These are phyloP conservation scores for Zoanthus solanderi DNA, from an alignment of 92 coral and sea anemone genomes.

Conservation along the genomic window DNA sequence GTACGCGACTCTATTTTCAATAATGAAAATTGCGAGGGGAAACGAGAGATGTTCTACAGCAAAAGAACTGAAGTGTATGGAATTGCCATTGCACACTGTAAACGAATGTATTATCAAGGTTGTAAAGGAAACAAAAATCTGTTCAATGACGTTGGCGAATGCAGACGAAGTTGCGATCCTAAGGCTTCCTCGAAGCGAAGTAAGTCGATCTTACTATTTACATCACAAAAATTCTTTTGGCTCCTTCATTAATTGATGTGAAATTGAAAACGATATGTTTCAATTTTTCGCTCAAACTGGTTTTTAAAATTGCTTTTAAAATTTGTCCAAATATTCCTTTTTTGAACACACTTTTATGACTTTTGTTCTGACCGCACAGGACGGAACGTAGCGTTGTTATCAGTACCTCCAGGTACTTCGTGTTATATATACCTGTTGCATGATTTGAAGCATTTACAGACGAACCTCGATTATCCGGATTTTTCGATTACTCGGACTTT, in stretches of 20 bases:
- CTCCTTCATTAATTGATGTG: neutral
- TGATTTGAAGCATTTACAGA: too few relatives aligned
- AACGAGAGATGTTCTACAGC: conserved; percentile 42
- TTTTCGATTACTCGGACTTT: too few relatives aligned
- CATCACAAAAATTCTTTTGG: neutral
- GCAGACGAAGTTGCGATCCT: conserved; percentile 10
- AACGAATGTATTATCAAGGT: neutral
- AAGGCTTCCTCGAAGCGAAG: conserved; percentile 29
- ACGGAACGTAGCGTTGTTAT: too few relatives aligned
- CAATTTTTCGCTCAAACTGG: too few relatives aligned
- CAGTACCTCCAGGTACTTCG: too few relatives aligned
- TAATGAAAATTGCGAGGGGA: conserved; percentile 34
- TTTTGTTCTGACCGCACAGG: too few relatives aligned
- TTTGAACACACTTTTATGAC: too few relatives aligned
- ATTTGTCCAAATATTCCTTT: too few relatives aligned
- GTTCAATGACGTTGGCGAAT: conserved; percentile 3
- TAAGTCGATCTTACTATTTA: neutral
- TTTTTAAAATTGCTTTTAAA: too few relatives aligned
- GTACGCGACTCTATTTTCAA: conserved; percentile 40
- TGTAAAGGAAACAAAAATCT: conserved; percentile 35
- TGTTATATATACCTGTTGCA: too few relatives aligned
- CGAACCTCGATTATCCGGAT: too few relatives aligned
- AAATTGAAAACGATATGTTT: too few relatives aligned
- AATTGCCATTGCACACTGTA: conserved; percentile 33
- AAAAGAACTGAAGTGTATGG: conserved; percentile 22